Conservation (phyloP, 2,888 invertebrate species). For the Hymenopus coronatus region DNA sequence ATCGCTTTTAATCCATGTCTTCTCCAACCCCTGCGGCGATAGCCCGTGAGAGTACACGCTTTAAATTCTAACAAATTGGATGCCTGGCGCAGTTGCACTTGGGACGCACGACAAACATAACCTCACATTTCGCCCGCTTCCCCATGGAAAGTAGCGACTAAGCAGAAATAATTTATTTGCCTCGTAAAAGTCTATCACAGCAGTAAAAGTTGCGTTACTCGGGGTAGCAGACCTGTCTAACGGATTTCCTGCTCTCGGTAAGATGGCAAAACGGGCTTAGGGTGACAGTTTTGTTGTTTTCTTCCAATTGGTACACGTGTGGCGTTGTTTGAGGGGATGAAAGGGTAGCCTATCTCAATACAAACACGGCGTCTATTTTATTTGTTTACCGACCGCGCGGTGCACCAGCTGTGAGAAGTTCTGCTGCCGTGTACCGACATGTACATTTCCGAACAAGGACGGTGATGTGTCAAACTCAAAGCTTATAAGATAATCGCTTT, state of each 20-base stretch:
- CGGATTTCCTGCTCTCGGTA: neutral
- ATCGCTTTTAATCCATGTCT: conserved; percentile 15
- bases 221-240: neutral
- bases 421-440: no score
- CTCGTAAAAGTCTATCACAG: conserved; percentile 29
- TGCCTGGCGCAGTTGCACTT: conserved; percentile 16
- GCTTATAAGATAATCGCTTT: no score
- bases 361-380: no score
- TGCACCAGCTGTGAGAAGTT: no score
- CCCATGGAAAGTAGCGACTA: neutral
- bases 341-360: no score
- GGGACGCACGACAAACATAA: neutral
- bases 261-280: neutral
- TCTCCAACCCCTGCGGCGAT: neutral
- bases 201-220: neutral
- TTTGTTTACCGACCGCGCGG: no score
- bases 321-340: no score
- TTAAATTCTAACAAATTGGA: conserved; percentile 12
- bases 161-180: conserved; percentile 27
- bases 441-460: no score
- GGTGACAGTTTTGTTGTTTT: neutral
- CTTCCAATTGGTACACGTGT: neutral
- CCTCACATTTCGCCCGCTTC: neutral
- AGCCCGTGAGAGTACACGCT: neutral
- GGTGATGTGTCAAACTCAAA: no score